phyloP scores from a whole-genome alignment of 1,140 invertebrate species.

The Camponotus pennsylvanicus region DNA sequence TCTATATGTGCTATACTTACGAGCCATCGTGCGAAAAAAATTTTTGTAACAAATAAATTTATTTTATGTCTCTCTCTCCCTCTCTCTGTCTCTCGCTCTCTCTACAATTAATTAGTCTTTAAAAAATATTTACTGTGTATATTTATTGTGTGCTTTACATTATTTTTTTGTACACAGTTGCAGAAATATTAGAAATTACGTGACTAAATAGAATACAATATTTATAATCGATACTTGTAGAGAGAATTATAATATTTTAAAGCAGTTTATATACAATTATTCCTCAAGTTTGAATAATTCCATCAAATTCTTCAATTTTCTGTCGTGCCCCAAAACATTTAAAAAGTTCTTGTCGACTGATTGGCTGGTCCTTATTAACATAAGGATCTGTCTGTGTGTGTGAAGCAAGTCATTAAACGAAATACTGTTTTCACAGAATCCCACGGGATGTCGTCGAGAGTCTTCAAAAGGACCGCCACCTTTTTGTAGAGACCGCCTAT shows the following conservation, averaged over 20 bases:
- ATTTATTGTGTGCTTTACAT: too few relatives aligned
- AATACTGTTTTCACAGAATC: slow-evolving; percentile 20
- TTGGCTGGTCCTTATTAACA: not conserved
- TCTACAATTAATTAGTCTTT: too few relatives aligned
- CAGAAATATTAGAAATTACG: too few relatives aligned
- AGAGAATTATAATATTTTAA: too few relatives aligned
- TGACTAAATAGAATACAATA: too few relatives aligned
- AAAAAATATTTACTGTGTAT: too few relatives aligned
- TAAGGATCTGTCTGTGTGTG: not conserved
- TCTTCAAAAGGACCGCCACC: slow-evolving; percentile 59
- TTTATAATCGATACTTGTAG: too few relatives aligned
- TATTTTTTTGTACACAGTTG: too few relatives aligned
- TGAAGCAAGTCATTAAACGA: not conserved
- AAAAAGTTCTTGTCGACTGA: not conserved
- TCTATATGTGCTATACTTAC: not conserved
- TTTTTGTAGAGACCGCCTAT: slow-evolving; percentile 48
- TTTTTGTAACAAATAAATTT: too few relatives aligned
- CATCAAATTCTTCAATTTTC: not conserved
- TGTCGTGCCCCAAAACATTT: not conserved
- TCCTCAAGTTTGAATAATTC: not conserved
- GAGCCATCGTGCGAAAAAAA: too few relatives aligned
- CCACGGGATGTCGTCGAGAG: not conserved
- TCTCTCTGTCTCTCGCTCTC: too few relatives aligned
- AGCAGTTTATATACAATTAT: not conserved
- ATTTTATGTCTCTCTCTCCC: too few relatives aligned